Evolutionary conservation across 1,140 invertebrate species (phyloP).

Genomic region (Asobara japonica): DNA sequence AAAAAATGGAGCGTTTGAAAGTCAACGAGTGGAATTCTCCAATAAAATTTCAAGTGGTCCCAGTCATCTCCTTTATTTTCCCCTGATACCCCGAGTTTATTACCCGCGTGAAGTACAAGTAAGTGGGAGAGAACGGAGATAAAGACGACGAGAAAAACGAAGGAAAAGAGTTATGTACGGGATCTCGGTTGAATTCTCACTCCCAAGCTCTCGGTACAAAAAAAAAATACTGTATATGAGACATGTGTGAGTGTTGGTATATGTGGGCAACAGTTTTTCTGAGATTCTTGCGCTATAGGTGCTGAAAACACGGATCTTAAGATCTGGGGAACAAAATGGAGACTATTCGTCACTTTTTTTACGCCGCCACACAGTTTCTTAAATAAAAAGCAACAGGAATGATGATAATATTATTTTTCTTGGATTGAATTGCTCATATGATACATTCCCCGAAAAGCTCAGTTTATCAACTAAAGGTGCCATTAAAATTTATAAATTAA

Average conservation of each 20-base stretch:
- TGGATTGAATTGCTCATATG: too few relatives aligned
- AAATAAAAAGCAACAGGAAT: too few relatives aligned
- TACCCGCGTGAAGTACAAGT: constrained; percentile 13
- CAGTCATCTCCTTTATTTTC: background rate
- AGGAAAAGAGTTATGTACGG: background rate
- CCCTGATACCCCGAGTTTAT: constrained; percentile 17
- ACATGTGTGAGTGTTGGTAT: background rate
- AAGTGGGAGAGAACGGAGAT: constrained; percentile 4
- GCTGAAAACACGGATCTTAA: constrained; percentile 32
- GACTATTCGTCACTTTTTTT: too few relatives aligned
- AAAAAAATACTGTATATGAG: background rate
- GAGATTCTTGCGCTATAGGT: background rate
- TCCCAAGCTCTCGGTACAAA: background rate
- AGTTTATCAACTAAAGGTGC: too few relatives aligned
- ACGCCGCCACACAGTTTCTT: too few relatives aligned
- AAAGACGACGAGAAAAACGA: background rate
- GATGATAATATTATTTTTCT: too few relatives aligned
- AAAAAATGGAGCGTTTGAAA: too few relatives aligned
- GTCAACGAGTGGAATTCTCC: background rate
- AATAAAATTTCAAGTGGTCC: constrained; percentile 6
- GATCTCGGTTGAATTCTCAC: background rate
- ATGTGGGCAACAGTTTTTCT: background rate
- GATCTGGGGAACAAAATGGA: constrained; percentile 27
- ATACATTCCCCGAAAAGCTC: too few relatives aligned
- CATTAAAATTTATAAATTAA: too few relatives aligned